Conservation (phyloP, 2,797 vertebrate genomes). For the Pelodytes ibericus region DNA sequence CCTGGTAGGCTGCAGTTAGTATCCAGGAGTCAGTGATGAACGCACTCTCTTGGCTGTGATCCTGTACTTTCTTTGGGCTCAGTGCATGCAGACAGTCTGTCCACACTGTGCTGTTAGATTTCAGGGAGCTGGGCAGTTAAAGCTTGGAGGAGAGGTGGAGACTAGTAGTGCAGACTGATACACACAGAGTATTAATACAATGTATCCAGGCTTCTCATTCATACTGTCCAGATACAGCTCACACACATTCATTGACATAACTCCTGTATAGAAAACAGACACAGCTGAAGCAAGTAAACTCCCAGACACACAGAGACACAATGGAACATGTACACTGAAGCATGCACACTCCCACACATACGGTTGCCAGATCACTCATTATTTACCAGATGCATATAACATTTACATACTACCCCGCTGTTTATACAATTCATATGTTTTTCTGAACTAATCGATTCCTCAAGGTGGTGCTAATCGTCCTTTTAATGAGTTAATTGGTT, state of each 20-base stretch:
- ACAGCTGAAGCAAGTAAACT: too few species aligned
- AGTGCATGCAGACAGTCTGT: constrained; percentile 28
- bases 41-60: not conserved
- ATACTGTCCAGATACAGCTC: too few species aligned
- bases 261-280: too few species aligned
- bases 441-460: too few species aligned
- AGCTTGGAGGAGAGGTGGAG: constrained; percentile 44
- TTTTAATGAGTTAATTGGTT: too few species aligned
- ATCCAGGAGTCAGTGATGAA: too few species aligned
- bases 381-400: too few species aligned
- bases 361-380: too few species aligned
- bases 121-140: constrained; percentile 35
- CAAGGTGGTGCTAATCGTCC: too few species aligned
- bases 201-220: constrained; percentile 29
- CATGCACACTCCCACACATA: constrained; percentile 3
- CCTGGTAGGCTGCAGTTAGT: not conserved
- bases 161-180: constrained; percentile 15
- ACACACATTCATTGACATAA: too few species aligned
- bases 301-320: too few species aligned
- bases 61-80: constrained; percentile 23
- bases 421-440: too few species aligned
- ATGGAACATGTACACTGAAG: not conserved
- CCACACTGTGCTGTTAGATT: constrained; percentile 32
- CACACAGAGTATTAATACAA: constrained; percentile 21
- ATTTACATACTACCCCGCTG: not conserved